Conservation (phyloP, 1,140 invertebrate genomes). For the Sycobia sp. region DNA sequence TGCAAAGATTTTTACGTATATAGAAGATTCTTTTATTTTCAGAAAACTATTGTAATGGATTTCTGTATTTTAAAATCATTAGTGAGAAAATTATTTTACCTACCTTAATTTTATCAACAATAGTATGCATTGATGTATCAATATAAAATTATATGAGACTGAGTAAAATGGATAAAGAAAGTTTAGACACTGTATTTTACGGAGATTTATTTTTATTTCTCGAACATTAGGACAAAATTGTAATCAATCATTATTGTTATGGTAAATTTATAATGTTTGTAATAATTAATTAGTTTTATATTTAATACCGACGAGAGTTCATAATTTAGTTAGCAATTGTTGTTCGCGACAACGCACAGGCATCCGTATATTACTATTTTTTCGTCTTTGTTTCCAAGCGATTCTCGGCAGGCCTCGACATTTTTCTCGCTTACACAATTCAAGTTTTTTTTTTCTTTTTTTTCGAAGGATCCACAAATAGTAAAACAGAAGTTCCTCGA, state of each 20-base stretch:
- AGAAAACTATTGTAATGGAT: too few species aligned
- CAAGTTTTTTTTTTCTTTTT: conserved; percentile 19
- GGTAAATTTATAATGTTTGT: conserved; percentile 43
- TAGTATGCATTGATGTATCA: too few species aligned
- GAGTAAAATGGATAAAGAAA: conserved; percentile 3
- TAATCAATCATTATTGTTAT: conserved; percentile 46
- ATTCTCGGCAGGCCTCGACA: conserved; percentile 4
- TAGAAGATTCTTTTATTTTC: too few species aligned
- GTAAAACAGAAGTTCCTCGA: conserved; percentile 26
- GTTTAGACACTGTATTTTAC: conserved; percentile 30
- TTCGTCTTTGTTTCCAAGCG: not conserved
- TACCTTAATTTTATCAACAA: too few species aligned
- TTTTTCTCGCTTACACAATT: conserved; percentile 18
- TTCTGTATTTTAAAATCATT: too few species aligned
- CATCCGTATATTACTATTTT: conserved; percentile 1
- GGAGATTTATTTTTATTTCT: conserved; percentile 46
- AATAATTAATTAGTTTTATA: conserved; percentile 42
- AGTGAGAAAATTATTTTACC: too few species aligned
- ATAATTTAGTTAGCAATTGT: conserved; percentile 43
- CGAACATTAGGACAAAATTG: conserved; percentile 46
- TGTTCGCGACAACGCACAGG: conserved; percentile 30
- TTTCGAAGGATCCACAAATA: conserved; percentile 29
- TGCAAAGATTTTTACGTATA: too few species aligned
- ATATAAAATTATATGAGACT: too few species aligned
- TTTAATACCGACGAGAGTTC: conserved; percentile 44